A percentile compares a stretch with the other conserved stretches of the same genome.
phyloP scores from a whole-genome alignment of 2,113 vertebrate genomes.

The Tricholaema leucomelas region DNA sequence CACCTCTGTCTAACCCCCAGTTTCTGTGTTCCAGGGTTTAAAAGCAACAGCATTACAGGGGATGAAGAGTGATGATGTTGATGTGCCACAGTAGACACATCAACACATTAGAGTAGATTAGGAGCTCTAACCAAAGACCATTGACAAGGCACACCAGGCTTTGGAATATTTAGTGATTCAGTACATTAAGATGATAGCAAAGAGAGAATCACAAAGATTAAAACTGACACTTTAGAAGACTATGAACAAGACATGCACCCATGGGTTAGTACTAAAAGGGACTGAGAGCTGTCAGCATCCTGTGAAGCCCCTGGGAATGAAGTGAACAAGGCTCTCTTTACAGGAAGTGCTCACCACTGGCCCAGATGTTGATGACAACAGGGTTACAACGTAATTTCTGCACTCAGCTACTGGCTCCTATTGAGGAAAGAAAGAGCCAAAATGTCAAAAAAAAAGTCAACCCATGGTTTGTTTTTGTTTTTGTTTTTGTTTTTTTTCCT shows the following conservation, averaged over 20 bases:
- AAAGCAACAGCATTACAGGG: rapidly evolving
- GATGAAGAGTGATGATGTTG: background rate
- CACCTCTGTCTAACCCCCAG: background rate
- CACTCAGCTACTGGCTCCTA: background rate
- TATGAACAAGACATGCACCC: background rate
- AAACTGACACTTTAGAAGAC: background rate
- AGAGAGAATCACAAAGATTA: background rate
- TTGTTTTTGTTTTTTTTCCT: no score
- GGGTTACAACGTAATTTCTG: background rate
- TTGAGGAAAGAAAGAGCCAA: background rate
- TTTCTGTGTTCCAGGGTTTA: background rate
- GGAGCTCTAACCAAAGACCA: background rate
- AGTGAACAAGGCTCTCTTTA: background rate
- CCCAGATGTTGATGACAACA: background rate
- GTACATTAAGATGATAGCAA: background rate
- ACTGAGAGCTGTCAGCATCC: background rate
- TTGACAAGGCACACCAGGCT: background rate
- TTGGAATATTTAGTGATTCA: background rate
- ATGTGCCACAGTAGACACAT: background rate
- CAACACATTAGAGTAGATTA: background rate
- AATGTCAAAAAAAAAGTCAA: no score
- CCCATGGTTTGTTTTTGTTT: no score
- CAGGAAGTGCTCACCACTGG: background rate
- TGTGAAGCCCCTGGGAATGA: background rate
- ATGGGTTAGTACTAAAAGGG: background rate